Base-by-base conservation (phyloP, 2,888 invertebrate genomes). In the Cerastis leucographa region DNA sequence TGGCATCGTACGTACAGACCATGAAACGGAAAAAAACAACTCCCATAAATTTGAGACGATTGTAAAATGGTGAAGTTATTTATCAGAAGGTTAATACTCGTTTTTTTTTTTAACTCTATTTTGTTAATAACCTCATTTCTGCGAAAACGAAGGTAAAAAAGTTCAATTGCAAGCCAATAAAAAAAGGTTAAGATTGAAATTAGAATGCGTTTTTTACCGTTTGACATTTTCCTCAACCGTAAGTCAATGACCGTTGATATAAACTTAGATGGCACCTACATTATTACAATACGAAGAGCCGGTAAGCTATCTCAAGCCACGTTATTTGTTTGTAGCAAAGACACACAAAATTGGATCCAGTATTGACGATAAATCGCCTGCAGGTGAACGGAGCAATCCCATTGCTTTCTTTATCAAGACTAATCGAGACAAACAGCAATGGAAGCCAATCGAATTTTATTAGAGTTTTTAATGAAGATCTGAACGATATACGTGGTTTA, bases 311-410 rank as follows among this genome's bases (percentile, higher is more conserved):
- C 14, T 59, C 22, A 25, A 59, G 56, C 14, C 19, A 74, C 22
- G 51, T 64, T 40, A 62, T 67, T 80, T 49, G 35, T 51, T 69
- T 29, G 56, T 46, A 51, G 56, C 49, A 44, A 61, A 56, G 42
- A 29, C 49, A 70, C 49, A 70, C 74, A 46, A 68, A 71, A 88
- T 86, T 80, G 69, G 78, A 72, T 80, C 65, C 75, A 73, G 77
- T 84, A 88, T 86, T 78, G 86, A 75, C 86, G 46, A 89, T 90
- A 84, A 87, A 89, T 91, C 84, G 82, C 73, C 12, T 71, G 76
- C 87, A 87, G 86, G 88, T 89, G 65, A 85, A 86, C 71, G 59
- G 67, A 83, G 78, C 77, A 62, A 71, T 61, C 64, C 62, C 44
- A 82, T 82, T 82, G 59, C 69, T 73, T 79, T 74, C 78, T 71